Evolutionary conservation across 2,797 vertebrate species (phyloP).

Genomic region (Prionace glauca): DNA sequence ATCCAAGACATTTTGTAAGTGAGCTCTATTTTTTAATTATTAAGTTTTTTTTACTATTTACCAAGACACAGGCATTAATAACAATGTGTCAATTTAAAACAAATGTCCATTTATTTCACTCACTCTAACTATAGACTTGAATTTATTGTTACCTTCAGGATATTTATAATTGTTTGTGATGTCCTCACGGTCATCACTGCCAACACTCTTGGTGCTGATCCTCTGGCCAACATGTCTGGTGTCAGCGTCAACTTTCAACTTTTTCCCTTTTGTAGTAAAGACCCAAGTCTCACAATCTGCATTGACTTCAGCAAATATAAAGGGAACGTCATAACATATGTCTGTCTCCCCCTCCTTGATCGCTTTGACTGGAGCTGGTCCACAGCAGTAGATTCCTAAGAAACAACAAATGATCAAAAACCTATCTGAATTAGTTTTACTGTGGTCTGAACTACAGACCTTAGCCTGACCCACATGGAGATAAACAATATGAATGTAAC

Average conservation of each 20-base stretch:
- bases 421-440: neutral
- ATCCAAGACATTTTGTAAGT: neutral
- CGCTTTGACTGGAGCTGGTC: conserved; percentile 24
- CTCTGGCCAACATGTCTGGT: neutral
- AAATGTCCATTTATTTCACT: neutral
- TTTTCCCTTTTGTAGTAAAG: neutral
- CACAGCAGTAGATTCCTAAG: conserved; percentile 13
- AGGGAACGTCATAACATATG: neutral
- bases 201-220: conserved; percentile 39
- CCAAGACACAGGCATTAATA: neutral
- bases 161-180: conserved; percentile 36
- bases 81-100: neutral
- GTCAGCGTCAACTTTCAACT: neutral
- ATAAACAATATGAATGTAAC: neutral
- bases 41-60: neutral
- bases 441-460: no score
- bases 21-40: neutral
- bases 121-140: neutral
- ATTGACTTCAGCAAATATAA: conserved; percentile 33
- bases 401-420: neutral
- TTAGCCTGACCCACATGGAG: neutral
- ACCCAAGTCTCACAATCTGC: conserved; percentile 4
- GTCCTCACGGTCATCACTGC: conserved; percentile 33
- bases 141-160: conserved; percentile 25
- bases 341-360: conserved; percentile 21